Evolutionary conservation across 2,797 vertebrate genomes (phyloP), one percentile per base, ranked within the genome.

Genomic region (Gymnothorax javanicus): DNA sequence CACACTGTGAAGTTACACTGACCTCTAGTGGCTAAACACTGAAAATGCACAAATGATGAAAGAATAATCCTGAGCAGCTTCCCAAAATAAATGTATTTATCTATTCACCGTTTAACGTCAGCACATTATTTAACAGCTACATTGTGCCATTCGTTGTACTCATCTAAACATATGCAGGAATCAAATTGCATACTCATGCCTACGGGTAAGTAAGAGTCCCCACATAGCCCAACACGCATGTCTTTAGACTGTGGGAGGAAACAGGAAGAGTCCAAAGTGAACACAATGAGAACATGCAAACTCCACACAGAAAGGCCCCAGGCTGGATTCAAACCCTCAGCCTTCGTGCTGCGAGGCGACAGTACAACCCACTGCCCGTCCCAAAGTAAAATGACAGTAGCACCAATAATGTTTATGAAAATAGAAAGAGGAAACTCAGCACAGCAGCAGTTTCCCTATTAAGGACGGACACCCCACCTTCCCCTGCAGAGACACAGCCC

Each of bases 401-500:
- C 62, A 64, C 23, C 23, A 20, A 23, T 64, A 64, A 13, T 13
- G 59, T 60, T 13, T 60, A 64, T 64, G 15, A 64, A n/a, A 25
- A n/a, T 25, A n/a, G 2, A 67, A 67, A 54, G 8, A 81, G 20
- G 77, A 56, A 81, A 54, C 17, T 33, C 20, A n/a, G 8, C 12
- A 13, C 2, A 84, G 67, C 81, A 59, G 33, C 25, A 57, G 6
- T 2, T 27, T 25, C 69, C 27, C 25, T 33, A 11, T n/a, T 33
- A 12, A 12, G 27, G 25, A 73, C 25, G 17, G 27, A 11, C 27
- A 20, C 12, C 7, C 27, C 77, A 99, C 99, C 97, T 96, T 98
- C 87, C 98, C 99, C 94, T 99, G 98, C 83, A 99, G 93, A 84
- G 98, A 98, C 54, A 99, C 98, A 0, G 97, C 97, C 98, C 98